Evolutionary conservation across 2,797 vertebrate genomes (phyloP).

Genomic region (Myripristis murdjan): DNA sequence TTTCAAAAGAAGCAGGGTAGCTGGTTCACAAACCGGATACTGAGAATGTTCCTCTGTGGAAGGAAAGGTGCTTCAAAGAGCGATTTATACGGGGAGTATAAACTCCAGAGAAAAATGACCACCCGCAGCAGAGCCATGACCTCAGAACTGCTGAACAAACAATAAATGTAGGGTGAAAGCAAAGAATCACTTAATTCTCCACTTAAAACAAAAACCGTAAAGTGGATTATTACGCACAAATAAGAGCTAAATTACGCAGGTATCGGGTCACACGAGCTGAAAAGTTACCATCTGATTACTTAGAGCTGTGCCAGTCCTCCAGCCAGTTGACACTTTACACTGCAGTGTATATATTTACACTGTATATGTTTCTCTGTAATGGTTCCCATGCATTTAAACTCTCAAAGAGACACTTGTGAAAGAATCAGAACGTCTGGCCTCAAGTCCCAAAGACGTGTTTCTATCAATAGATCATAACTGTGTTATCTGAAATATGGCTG

Average conservation of each 20-base stretch:
- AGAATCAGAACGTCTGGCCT: constrained; percentile 33
- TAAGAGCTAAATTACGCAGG: constrained; percentile 60
- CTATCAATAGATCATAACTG: constrained; percentile 47
- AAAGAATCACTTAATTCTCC: constrained; percentile 73
- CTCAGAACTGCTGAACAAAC: constrained; percentile 74
- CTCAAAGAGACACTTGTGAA: constrained; percentile 71
- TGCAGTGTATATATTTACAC: constrained; percentile 62
- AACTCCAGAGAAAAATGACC: constrained; percentile 67
- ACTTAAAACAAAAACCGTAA: constrained; percentile 72
- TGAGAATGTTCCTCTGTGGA: constrained; percentile 67
- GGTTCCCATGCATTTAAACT: constrained; percentile 72
- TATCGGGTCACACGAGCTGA: constrained; percentile 57
- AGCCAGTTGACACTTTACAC: constrained; percentile 63
- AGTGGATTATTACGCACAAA: constrained; percentile 69
- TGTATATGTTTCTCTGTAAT: constrained; percentile 71
- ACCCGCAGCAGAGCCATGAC: constrained; percentile 66
- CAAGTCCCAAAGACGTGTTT: constrained; percentile 44
- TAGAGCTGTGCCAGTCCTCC: constrained; percentile 5
- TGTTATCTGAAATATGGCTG: constrained; percentile 71
- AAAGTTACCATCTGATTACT: constrained; percentile 15
- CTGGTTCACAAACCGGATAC: constrained; percentile 65
- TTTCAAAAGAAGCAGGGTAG: constrained; percentile 42
- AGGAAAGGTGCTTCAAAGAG: constrained; percentile 74
- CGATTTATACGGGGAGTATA: constrained; percentile 49
- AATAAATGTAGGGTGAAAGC: constrained; percentile 39